These are phyloP conservation scores for Formica exsecta DNA, from an alignment of 1,140 invertebrate genomes.

Conservation along the genomic window DNA sequence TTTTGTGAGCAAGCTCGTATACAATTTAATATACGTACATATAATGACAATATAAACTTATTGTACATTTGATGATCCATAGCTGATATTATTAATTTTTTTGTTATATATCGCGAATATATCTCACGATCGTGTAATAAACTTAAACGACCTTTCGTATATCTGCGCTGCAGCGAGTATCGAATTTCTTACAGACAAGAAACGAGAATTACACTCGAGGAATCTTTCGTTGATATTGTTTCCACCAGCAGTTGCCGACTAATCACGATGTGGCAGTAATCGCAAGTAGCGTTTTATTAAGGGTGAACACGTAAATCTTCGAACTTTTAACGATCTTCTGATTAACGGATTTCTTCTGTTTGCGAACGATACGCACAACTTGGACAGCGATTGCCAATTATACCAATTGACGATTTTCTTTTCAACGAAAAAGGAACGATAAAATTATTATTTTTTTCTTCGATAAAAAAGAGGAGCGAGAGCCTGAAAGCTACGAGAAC, in stretches of 20 bases:
- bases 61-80: not conserved
- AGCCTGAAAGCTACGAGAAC: not conserved
- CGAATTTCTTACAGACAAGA: conserved; percentile 49
- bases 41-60: not conserved
- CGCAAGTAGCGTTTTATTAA: conserved; percentile 50
- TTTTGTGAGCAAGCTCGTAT: not conserved
- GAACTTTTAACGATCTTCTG: conserved; percentile 61
- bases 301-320: conserved; percentile 46
- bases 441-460: conserved; percentile 43
- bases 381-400: conserved; percentile 36
- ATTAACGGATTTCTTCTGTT: conserved; percentile 56
- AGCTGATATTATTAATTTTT: not conserved
- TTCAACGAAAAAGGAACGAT: conserved; percentile 14
- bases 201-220: conserved; percentile 52
- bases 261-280: conserved; percentile 53
- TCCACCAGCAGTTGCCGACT: conserved; percentile 40
- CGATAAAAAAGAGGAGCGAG: not conserved
- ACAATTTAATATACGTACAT: not conserved
- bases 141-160: conserved; percentile 4
- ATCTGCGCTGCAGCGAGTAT: conserved; percentile 13
- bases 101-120: not conserved
- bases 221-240: conserved; percentile 54
- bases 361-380: conserved; percentile 46
- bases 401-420: conserved; percentile 15
- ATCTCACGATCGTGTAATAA: conserved; percentile 19